Evolutionary conservation across 2,113 vertebrate species (phyloP).

Genomic region (Hypomesus transpacificus): DNA sequence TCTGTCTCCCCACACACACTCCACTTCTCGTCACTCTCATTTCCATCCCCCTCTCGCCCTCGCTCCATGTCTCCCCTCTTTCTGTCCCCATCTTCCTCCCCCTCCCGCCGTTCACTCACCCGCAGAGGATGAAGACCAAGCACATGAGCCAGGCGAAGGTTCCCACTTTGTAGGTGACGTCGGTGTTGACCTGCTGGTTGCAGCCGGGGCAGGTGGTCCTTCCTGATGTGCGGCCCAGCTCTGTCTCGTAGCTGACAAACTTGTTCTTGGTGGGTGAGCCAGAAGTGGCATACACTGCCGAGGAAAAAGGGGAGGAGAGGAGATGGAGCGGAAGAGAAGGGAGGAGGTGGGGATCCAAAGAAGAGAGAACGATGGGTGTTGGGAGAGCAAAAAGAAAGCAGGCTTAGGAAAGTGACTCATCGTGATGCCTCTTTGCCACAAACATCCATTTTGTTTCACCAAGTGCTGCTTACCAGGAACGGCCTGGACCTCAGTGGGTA

Average conservation of each 20-base stretch:
- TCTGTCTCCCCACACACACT: not conserved
- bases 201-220: conserved; percentile 68
- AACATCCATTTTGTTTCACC: no score
- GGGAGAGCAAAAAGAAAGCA: not conserved
- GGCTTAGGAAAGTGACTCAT: no score
- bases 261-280: conserved; percentile 19
- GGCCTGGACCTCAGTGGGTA: not conserved
- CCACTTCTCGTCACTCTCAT: no score
- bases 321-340: not conserved
- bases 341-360: not conserved
- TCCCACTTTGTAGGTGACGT: conserved; percentile 69
- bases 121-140: conserved; percentile 71
- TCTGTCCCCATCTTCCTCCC: not conserved
- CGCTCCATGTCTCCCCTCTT: not conserved
- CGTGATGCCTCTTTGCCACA: no score
- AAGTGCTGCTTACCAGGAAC: conserved; percentile 44
- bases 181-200: conserved; percentile 71
- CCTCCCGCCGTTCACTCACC: conserved; percentile 55
- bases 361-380: not conserved
- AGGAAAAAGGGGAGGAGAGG: not conserved
- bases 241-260: conserved; percentile 61
- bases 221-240: conserved; percentile 47
- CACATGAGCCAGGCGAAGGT: conserved; percentile 73
- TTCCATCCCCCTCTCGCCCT: not conserved
- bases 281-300: conserved; percentile 33